Conservation (phyloP, 1,140 invertebrate species). For the Oedothorax gibbosus region DNA sequence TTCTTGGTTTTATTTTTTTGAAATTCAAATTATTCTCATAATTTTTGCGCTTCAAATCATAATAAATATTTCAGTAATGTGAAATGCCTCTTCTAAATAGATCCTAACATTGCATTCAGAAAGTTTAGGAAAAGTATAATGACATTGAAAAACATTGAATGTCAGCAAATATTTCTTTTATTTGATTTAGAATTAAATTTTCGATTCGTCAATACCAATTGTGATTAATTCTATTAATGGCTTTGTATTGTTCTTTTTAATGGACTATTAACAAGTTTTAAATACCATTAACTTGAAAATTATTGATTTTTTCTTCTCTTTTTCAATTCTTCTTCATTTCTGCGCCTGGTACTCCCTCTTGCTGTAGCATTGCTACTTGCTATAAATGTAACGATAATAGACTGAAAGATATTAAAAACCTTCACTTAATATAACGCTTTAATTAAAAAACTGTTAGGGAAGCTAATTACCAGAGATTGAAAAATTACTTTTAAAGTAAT, state of each 20-base stretch:
- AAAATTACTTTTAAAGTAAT: no score
- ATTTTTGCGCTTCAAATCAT: no score
- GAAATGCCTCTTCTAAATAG: no score
- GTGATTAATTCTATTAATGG: neutral
- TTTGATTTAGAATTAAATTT: conserved; percentile 1
- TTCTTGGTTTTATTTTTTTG: neutral
- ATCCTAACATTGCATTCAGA: neutral
- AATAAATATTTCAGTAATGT: no score
- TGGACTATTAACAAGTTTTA: neutral
- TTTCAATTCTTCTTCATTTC: conserved; percentile 6
- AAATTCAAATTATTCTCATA: no score
- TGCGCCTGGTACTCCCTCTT: neutral
- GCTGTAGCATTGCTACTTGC: no score
- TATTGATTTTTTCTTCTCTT: neutral
- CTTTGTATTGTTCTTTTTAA: neutral
- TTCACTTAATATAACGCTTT: no score
- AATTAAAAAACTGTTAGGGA: no score
- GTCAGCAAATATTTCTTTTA: neutral
- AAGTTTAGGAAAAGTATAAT: neutral
- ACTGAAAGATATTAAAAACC: no score
- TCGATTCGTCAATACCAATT: neutral
- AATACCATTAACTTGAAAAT: neutral
- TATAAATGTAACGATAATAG: no score
- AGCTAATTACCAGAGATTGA: no score
- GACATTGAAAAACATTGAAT: neutral